Conservation (phyloP, 2,797 vertebrate genomes). For the Crocidura indochinensis region DNA sequence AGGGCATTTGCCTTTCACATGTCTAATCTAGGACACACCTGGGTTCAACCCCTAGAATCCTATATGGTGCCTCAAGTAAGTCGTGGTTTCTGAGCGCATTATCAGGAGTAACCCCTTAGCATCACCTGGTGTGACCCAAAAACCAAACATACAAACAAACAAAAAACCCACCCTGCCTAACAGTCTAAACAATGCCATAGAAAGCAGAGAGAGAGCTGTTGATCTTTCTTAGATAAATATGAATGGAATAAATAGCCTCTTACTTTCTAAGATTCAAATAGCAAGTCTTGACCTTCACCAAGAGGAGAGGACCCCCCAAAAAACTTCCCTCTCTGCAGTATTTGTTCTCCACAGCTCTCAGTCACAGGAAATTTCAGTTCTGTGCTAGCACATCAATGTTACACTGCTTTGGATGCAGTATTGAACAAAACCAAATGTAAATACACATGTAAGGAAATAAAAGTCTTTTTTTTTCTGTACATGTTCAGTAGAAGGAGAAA, state of each 20-base stretch:
- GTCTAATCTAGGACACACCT: too few relatives aligned
- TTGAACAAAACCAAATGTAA: background rate
- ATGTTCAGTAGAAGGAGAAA: background rate
- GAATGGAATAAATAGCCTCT: conserved; percentile 10
- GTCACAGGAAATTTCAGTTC: background rate
- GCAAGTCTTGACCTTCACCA: background rate
- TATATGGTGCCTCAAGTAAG: too few relatives aligned
- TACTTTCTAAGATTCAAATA: conserved; percentile 30
- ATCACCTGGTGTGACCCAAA: too few relatives aligned
- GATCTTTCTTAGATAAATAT: conserved; percentile 48
- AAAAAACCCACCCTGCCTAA: too few relatives aligned
- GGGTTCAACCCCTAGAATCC: too few relatives aligned
- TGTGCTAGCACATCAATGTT: background rate
- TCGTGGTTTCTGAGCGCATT: too few relatives aligned
- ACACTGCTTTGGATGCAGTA: background rate
- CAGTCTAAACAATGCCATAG: background rate
- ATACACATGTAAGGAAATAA: background rate
- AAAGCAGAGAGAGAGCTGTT: conserved; percentile 45
- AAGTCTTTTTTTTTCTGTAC: background rate
- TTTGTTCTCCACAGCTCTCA: background rate
- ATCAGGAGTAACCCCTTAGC: too few relatives aligned
- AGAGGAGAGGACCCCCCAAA: background rate
- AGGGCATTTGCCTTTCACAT: too few relatives aligned
- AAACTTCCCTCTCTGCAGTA: background rate
- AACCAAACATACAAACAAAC: too few relatives aligned